Evolutionary conservation across 30 jellyfish, hydroid and myxozoan species (phyloP), one percentile per base, ranked within the genome.

Genomic region (Sanderia malayensis): DNA sequence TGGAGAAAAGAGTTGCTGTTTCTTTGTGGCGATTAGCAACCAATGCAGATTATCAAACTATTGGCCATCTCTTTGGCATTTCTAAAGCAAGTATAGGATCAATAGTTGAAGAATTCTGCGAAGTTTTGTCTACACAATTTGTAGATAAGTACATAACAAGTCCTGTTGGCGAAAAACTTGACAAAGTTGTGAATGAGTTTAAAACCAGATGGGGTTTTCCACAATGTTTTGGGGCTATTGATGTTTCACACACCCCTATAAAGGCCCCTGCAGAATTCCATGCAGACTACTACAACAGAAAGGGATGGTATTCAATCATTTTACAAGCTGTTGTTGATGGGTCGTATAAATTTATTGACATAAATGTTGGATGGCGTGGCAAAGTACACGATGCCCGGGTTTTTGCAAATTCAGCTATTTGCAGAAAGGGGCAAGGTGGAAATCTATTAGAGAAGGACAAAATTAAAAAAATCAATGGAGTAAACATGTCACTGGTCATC

Each of bases 291-390:
- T 67, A 67, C 72, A 67, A 67, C 33, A n/a, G 80, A 9, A 31
- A 67, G 19, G 70, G 80, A 8, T 44, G 72, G 72, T 44, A 67
- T 67, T 67, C 80, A 9, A 22, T 67, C 37, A 17, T 67, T 17
- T 31, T 67, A 17, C 80, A 67, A 34, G 70, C 18, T 10, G 60
- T 31, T 6, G 72, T 44, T 17, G 80, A 67, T 32, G 4, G 29
- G 15, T 10, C 72, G 4, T 31, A 67, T 44, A 4, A 22, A 34
- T 31, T 67, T 67, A 67, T 34, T 28, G 80, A 67, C 72, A 34
- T 67, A 4, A 67, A 67, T 67, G 28, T 67, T 21, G 80, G 80
- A 8, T 67, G 70, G 71, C 80, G 74, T 2, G 71, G 72, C 17
- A 44, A 67, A 22, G 71, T 31, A 26, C 74, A 62, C 64, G 60